These are phyloP conservation scores for Passer domesticus DNA, from an alignment of 2,113 vertebrate genomes.

Conservation along the genomic window DNA sequence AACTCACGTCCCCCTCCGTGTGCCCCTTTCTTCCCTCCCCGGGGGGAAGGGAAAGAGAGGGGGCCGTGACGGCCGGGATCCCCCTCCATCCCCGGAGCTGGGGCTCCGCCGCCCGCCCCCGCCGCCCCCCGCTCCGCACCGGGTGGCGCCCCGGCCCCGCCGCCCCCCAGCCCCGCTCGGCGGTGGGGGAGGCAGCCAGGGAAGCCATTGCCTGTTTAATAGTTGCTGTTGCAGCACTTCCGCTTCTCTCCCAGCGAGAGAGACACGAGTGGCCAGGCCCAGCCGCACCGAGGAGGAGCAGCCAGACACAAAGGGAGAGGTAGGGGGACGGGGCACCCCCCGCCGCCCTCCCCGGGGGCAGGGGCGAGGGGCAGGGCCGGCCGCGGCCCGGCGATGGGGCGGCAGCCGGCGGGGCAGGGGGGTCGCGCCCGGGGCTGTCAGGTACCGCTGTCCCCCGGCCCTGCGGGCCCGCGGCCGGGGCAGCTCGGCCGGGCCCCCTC, in stretches of 20 bases:
- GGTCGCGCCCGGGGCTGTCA: too few species aligned
- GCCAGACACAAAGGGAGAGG: not conserved
- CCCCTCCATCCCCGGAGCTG: not conserved
- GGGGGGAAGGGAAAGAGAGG: not conserved
- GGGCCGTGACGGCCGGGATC: not conserved
- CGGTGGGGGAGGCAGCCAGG: not conserved
- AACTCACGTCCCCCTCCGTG: not conserved
- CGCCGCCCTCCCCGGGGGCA: not conserved
- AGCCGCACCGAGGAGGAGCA: not conserved
- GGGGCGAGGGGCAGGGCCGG: not conserved
- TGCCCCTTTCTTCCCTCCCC: not conserved
- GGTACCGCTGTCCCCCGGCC: too few species aligned
- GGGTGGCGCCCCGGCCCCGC: not conserved
- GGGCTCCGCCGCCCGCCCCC: not conserved
- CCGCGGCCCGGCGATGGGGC: too few species aligned
- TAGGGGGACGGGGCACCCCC: not conserved
- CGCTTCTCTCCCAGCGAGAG: not conserved
- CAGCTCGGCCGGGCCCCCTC: not conserved
- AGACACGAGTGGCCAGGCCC: not conserved
- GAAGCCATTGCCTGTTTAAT: not conserved
- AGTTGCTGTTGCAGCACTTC: not conserved
- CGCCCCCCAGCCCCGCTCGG: not conserved
- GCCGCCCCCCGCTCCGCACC: not conserved
- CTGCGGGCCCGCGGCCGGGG: too few species aligned
- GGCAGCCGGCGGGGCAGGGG: too few species aligned